Conservation (phyloP, 1,140 invertebrate species). For the Drusus annulatus region DNA sequence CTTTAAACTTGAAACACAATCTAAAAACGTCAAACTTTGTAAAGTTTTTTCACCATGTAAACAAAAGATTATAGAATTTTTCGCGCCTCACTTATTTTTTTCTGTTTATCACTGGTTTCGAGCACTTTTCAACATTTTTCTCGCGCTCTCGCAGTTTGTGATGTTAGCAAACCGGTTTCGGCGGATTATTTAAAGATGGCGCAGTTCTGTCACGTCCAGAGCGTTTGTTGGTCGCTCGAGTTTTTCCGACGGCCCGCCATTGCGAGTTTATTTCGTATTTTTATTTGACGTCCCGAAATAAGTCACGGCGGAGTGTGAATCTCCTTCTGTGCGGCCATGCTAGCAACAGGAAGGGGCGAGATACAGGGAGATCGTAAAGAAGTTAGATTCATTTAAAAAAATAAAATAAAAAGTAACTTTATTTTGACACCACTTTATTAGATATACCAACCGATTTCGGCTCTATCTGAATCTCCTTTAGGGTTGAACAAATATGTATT, state of each 20-base stretch:
- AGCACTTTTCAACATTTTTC: too few relatives aligned
- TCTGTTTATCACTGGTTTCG: not conserved
- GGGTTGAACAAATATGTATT: too few relatives aligned
- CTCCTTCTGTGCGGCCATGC: not conserved
- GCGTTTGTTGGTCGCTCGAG: not conserved
- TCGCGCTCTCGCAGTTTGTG: too few relatives aligned
- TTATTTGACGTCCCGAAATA: constrained; percentile 35
- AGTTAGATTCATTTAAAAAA: too few relatives aligned
- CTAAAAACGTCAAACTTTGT: not conserved
- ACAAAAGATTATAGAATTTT: not conserved
- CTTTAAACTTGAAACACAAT: too few relatives aligned
- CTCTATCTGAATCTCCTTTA: too few relatives aligned
- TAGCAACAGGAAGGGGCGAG: not conserved
- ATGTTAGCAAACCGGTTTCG: not conserved
- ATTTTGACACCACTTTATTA: too few relatives aligned
- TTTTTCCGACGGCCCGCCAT: not conserved
- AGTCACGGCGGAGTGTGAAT: constrained; percentile 9
- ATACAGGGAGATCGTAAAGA: not conserved
- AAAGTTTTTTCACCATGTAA: not conserved
- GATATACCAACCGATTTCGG: too few relatives aligned
- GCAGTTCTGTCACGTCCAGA: not conserved
- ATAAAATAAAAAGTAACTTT: too few relatives aligned
- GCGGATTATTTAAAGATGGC: not conserved
- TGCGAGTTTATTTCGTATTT: constrained; percentile 29
- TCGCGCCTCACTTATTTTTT: constrained; percentile 5